Base-by-base conservation (phyloP, 1,140 invertebrate genomes). In the Lerema accius region DNA sequence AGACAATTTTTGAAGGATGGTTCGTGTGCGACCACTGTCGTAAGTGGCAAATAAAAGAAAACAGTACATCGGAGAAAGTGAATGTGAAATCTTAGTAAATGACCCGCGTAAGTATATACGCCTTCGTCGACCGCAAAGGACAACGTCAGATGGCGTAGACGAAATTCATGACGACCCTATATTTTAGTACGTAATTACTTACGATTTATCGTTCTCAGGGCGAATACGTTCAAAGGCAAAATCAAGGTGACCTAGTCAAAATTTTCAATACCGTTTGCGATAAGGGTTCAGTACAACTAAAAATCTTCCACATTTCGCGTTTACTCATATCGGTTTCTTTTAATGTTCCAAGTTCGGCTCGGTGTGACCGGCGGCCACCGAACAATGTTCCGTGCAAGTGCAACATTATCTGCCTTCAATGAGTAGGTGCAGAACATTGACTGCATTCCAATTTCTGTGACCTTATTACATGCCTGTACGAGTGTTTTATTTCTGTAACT, bases 71-170 rank as follows among this genome's bases (percentile, higher is more conserved):
- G 69, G 77, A 76, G 79, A 82, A 82, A 82, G 79, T 78, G 60
- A 76, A 76, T 69, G 78, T 77, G 78, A 78, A 81, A 81, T 78
- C 67, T 71, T 73, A 71, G 71, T 63, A 69, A 67, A 76, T 66
- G 67, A 74, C 64, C 67, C 60, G 51, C 69, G 70, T 32, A 63
- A 42, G 63, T 65, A 66, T 53, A 61, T 40, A 69, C 50, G 40
- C 63, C 65, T 59, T 58, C 56, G 42, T 3, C 35, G n/a, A 37
- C 40, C n/a, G 65, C 50, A 53, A 72, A 75, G 69, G 72, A 75
- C 48, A 42, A 42, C 23, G 37, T 28, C 26, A 11, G 39, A 23
- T 19, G 46, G 46, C 49, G 32, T 39, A 35, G 35, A 49, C 58
- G 15, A 55, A 43, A 42, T 28, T 28, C 13, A 43, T 42, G 50